Base-by-base conservation (phyloP, 1,140 invertebrate genomes). In the Aphidius ervi region DNA sequence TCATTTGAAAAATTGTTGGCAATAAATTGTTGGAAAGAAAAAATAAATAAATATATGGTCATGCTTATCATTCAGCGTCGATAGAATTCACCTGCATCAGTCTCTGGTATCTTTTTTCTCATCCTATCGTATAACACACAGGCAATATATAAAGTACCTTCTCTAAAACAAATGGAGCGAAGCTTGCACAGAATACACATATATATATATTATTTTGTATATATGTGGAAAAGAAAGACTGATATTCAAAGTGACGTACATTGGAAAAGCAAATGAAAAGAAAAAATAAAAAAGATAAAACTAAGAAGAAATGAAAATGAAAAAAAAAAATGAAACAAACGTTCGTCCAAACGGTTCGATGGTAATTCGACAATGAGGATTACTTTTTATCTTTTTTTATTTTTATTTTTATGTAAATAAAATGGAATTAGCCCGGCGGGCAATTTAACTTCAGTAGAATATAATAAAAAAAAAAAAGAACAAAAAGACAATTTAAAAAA, bases 81-180 rank as follows among this genome's bases (percentile, higher is more conserved):
- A 20, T 45, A 9, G 23, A 55, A 31, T 37, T 52, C 49, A 52
- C 49, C 49, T 52, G 31, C 9, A n/a, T 49, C 49, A 6, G 39
- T 9, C 43, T 7, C 55, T 45, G 9, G 53, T 16, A 39, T 23
- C 7, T 31, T 39, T 16, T 16, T 40, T 10, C 6, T 39, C 53
- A 42, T 40, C 49, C 49, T 41, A 5, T 55, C 9, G n/a, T 39
- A n/a, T 10, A 48, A 48, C 42, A 10, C 10, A 45, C 43, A 10
- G 10, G 16, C 10, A 4, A 53, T 55, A 55, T 43, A 55, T 16
- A 16, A 40, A 55, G 37, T 52, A 9, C 39, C 39, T 49, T 46
- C 47, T 6, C 56, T 37, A n/a, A 58, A 49, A 58, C 56, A 58
- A 58, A 58, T 58, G 56, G 56, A 48, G 46, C 56, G 40, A 40